phyloP scores from a whole-genome alignment of 2,797 vertebrate species.

The Sebastes cheni region DNA sequence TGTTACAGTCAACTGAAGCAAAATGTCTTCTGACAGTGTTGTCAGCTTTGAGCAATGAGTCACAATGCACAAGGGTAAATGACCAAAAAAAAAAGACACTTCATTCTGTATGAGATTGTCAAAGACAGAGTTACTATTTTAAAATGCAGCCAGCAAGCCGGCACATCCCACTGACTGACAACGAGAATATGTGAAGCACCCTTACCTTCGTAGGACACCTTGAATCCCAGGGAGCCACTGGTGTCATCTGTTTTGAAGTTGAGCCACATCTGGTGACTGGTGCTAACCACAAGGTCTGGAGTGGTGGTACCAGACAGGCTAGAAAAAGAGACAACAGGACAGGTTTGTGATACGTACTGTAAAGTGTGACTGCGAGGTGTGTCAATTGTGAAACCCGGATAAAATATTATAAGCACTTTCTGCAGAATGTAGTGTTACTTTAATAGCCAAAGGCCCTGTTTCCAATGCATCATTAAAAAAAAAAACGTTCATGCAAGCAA shows the following conservation, averaged over 20 bases:
- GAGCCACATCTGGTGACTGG: conserved; percentile 98
- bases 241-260: conserved; percentile 98
- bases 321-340: conserved; percentile 27
- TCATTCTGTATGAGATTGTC: not conserved
- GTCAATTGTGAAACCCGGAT: not conserved
- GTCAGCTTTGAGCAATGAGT: conserved; percentile 4
- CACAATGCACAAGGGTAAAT: not conserved
- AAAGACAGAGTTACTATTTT: not conserved
- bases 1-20: not conserved
- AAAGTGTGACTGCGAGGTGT: not conserved
- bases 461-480: conserved; percentile 40
- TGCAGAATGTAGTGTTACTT: conserved; percentile 16
- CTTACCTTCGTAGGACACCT: conserved; percentile 95
- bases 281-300: conserved; percentile 97
- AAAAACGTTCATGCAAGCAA: conserved; percentile 13
- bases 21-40: conserved; percentile 10
- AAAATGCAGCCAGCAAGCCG: not conserved
- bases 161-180: not conserved
- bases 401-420: not conserved
- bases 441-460: conserved; percentile 3
- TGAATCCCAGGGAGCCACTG: conserved; percentile 95
- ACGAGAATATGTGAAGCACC: not conserved
- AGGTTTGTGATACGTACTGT: not conserved
- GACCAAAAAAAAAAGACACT: not conserved
- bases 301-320: conserved; percentile 95